These are phyloP conservation scores for Toxotes chatareus DNA, from an alignment of 2,113 vertebrate species.

Conservation along the genomic window DNA sequence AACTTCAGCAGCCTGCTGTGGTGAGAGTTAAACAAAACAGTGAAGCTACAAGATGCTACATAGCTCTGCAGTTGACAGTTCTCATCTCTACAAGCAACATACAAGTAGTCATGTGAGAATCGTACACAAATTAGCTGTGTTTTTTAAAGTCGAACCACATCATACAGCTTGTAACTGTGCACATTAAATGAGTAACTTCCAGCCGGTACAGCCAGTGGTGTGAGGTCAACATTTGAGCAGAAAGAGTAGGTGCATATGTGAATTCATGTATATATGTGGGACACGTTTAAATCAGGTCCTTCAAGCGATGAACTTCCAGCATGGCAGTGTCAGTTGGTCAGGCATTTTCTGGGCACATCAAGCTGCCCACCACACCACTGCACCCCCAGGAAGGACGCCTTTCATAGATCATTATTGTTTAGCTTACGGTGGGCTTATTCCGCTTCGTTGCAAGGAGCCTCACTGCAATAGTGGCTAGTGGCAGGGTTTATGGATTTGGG, in stretches of 20 bases:
- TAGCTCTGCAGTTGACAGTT: too few relatives aligned
- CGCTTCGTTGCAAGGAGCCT: conserved; percentile 16
- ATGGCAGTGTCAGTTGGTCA: neutral
- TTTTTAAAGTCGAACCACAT: neutral
- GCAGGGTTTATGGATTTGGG: conserved; percentile 48
- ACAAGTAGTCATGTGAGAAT: too few relatives aligned
- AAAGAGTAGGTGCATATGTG: neutral
- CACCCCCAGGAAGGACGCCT: neutral
- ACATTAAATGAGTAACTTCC: neutral
- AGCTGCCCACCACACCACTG: neutral
- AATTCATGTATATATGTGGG: neutral
- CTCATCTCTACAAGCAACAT: too few relatives aligned
- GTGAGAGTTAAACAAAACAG: neutral
- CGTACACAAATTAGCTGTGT: too few relatives aligned
- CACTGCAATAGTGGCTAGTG: neutral
- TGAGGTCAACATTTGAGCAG: conserved; percentile 4
- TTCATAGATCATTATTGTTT: conserved; percentile 38
- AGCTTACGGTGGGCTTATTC: conserved; percentile 19
- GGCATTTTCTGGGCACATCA: neutral
- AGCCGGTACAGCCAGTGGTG: neutral
- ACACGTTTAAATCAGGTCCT: neutral
- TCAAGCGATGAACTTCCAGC: neutral
- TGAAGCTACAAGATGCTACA: neutral
- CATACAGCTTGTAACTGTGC: neutral
- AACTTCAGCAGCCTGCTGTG: neutral